These are phyloP conservation scores for Lipophrys pholis DNA, from an alignment of 2,113 vertebrate species.

Conservation along the genomic window DNA sequence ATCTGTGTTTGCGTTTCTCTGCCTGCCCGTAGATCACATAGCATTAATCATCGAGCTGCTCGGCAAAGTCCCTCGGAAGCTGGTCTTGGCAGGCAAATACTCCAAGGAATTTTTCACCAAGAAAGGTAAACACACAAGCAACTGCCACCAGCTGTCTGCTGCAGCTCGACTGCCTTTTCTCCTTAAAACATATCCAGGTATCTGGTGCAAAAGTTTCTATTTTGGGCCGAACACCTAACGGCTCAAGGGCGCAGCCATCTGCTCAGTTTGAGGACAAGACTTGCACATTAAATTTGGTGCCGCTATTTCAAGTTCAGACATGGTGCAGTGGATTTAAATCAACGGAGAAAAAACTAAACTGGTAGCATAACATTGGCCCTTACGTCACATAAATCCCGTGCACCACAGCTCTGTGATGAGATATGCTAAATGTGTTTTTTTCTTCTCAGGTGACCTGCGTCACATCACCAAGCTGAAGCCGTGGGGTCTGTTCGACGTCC, in stretches of 20 bases:
- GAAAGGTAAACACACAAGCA: conserved; percentile 88
- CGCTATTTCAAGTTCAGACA: conserved; percentile 26
- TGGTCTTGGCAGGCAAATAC: conserved; percentile 95
- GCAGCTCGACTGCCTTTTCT: conserved; percentile 9
- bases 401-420: not conserved
- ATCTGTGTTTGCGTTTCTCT: conserved; percentile 46
- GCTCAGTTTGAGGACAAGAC: conserved; percentile 24
- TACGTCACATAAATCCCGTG: not conserved
- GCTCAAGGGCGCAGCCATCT: conserved; percentile 47
- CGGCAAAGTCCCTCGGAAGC: conserved; percentile 96
- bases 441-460: conserved; percentile 90
- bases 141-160: conserved; percentile 25
- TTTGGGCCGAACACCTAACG: conserved; percentile 24
- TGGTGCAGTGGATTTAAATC: conserved; percentile 9
- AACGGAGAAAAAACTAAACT: not conserved
- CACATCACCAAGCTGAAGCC: conserved; percentile 99
- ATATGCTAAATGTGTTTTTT: not conserved
- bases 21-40: conserved; percentile 90
- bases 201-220: conserved; percentile 26
- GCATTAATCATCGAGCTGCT: conserved; percentile 98
- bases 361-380: not conserved
- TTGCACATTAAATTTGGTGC: conserved; percentile 12
- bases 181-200: conserved; percentile 15
- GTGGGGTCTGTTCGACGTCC: conserved; percentile 94
- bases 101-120: conserved; percentile 99